phyloP scores from a whole-genome alignment of 2,888 invertebrate genomes.

The Hydroisotoma schaefferi region DNA sequence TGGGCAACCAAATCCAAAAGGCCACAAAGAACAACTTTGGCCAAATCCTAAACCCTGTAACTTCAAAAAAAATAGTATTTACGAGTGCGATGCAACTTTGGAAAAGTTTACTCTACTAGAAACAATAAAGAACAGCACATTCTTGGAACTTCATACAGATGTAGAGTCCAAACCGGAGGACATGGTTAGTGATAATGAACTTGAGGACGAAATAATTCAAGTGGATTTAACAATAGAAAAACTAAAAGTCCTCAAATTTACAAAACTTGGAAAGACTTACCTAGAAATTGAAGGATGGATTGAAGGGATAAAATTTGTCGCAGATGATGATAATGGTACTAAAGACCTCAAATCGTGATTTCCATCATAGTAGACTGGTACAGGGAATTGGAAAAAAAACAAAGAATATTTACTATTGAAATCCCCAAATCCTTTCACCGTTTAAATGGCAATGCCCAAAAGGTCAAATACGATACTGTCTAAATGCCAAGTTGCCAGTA shows the following conservation, averaged over 20 bases:
- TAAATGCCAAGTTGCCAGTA: no score
- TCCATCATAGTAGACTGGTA: no score
- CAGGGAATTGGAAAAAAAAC: no score
- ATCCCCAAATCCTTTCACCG: no score
- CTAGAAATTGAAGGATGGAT: constrained; percentile 9
- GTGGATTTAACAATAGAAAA: constrained; percentile 5
- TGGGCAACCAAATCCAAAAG: no score
- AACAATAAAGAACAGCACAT: not conserved
- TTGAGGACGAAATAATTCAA: constrained; percentile 4
- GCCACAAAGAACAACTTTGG: no score
- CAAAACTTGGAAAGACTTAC: constrained; percentile 5
- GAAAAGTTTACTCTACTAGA: not conserved
- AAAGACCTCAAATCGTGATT: no score
- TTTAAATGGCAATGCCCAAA: no score
- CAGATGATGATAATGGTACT: not conserved
- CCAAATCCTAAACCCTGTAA: no score
- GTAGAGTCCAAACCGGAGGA: not conserved
- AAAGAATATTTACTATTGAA: no score
- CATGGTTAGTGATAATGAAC: not conserved
- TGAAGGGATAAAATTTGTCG: constrained; percentile 1
- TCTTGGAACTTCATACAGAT: constrained; percentile 1
- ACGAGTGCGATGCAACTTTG: not conserved
- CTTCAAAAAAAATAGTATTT: no score
- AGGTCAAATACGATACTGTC: no score
- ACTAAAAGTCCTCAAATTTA: not conserved